Conservation (phyloP, 1,140 invertebrate species). For the Leptonema lineaticorne region DNA sequence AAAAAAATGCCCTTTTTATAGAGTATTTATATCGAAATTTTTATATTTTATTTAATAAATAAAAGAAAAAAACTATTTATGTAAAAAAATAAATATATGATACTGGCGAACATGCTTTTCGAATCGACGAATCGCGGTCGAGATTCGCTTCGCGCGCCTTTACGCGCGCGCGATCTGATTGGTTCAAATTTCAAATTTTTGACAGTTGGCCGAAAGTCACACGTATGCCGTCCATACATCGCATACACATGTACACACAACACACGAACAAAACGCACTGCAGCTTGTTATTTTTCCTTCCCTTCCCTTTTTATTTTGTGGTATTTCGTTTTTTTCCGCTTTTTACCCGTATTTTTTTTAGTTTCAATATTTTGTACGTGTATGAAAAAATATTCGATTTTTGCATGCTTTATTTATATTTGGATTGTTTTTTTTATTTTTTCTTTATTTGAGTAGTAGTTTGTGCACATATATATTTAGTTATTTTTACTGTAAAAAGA, state of each 20-base stretch:
- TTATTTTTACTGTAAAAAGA: too few species aligned
- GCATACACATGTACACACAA: neutral
- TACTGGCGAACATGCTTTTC: too few species aligned
- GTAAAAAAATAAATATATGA: neutral
- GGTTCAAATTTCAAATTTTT: neutral
- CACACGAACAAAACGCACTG: neutral
- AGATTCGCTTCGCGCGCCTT: neutral
- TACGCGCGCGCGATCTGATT: neutral
- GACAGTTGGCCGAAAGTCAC: constrained; percentile 13
- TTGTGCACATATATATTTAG: too few species aligned
- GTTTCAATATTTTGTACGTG: too few species aligned
- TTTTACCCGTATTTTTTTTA: too few species aligned
- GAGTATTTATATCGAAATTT: neutral
- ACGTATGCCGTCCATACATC: neutral
- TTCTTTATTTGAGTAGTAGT: too few species aligned
- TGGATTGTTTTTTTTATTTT: too few species aligned
- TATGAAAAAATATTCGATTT: too few species aligned
- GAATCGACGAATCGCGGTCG: neutral
- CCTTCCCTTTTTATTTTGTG: neutral
- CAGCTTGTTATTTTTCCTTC: constrained; percentile 3
- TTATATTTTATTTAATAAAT: neutral
- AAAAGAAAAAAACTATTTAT: neutral
- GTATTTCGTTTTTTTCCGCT: too few species aligned
- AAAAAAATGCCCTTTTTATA: too few species aligned
- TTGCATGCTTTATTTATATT: too few species aligned